Conservation (phyloP, 92 coral and sea anemone species). For the Pocillopora grandis region DNA sequence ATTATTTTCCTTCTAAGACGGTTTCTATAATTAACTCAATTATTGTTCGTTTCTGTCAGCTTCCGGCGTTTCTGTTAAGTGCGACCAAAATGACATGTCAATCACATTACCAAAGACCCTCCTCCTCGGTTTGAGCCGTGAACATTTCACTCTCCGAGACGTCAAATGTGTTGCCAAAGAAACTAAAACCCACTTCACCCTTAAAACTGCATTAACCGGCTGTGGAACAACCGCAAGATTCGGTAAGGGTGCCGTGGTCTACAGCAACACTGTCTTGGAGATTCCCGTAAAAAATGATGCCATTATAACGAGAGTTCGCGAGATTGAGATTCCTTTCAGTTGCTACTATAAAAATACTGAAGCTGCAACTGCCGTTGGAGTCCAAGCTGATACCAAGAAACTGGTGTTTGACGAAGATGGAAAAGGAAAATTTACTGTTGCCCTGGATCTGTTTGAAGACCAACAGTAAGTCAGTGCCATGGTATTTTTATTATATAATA, state of each 20-base stretch:
- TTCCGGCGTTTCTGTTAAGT: constrained; percentile 52
- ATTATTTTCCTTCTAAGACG: no score
- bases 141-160: constrained; percentile 64
- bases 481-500: no score
- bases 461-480: neutral
- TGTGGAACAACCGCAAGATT: constrained; percentile 76
- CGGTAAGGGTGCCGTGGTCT: constrained; percentile 50
- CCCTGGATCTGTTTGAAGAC: constrained; percentile 56
- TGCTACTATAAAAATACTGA: constrained; percentile 70
- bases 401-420: constrained; percentile 75
- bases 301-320: constrained; percentile 67
- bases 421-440: constrained; percentile 64
- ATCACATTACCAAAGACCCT: constrained; percentile 75
- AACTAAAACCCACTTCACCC: constrained; percentile 66
- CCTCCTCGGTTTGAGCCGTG: constrained; percentile 64
- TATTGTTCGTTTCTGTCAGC: constrained; percentile 34
- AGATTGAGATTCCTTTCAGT: constrained; percentile 78
- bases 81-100: constrained; percentile 66
- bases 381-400: constrained; percentile 69
- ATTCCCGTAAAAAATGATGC: constrained; percentile 49
- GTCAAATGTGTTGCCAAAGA: constrained; percentile 68
- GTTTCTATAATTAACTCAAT: neutral
- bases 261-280: constrained; percentile 75
- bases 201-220: constrained; percentile 57
- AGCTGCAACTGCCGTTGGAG: constrained; percentile 62